These are phyloP conservation scores for Apodemus agrarius DNA, from an alignment of 2,797 vertebrate genomes.

Conservation along the genomic window DNA sequence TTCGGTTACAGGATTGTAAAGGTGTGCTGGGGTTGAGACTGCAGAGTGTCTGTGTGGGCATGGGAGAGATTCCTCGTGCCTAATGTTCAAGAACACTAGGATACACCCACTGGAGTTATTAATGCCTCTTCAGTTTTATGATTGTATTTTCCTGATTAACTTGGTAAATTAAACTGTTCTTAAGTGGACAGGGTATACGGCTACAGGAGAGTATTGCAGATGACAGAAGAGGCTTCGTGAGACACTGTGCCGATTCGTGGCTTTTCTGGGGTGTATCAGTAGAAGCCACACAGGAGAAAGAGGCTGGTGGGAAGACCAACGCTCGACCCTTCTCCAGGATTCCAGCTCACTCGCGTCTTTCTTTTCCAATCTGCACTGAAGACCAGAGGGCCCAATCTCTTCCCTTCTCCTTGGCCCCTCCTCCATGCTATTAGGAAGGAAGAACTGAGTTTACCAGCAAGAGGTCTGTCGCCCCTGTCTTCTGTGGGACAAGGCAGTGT, in stretches of 20 bases:
- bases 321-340: accelerated
- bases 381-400: background rate
- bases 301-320: background rate
- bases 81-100: conserved; percentile 62
- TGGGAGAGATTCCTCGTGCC: conserved; percentile 24
- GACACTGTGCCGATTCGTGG: background rate
- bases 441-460: background rate
- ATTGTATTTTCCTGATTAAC: conserved; percentile 68
- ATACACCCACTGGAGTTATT: conserved; percentile 55
- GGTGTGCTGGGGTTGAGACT: background rate
- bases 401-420: background rate
- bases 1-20: conserved; percentile 20
- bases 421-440: background rate
- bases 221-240: background rate
- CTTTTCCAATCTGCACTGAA: conserved; percentile 20
- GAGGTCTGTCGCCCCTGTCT: background rate
- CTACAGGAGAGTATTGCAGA: conserved; percentile 13
- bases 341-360: conserved; percentile 12
- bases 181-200: conserved; percentile 41
- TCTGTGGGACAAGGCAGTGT: background rate
- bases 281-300: background rate
- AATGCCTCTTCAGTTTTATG: conserved; percentile 52
- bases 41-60: conserved; percentile 23
- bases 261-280: background rate
- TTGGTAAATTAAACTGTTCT: conserved; percentile 64